Conservation (phyloP, 2,888 invertebrate species). For the Pachydiplax longipennis region DNA sequence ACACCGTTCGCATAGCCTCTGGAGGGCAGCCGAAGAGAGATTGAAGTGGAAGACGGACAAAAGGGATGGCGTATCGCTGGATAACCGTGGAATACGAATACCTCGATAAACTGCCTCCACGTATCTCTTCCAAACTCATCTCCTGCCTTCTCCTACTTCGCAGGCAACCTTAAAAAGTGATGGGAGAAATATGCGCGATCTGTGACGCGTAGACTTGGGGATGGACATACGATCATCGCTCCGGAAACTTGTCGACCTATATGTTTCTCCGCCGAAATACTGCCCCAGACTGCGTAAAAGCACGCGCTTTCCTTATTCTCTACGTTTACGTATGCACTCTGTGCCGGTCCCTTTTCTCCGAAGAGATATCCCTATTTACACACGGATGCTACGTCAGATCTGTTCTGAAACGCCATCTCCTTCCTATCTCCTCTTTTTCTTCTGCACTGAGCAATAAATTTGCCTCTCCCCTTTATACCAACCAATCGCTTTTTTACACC, state of each 20-base stretch:
- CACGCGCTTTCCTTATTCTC: background rate
- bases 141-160: background rate
- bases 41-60: background rate
- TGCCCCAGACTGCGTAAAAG: background rate
- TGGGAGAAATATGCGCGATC: too few species aligned
- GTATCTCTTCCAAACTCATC: background rate
- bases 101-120: conserved; percentile 10
- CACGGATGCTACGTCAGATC: background rate
- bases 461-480: conserved; percentile 2
- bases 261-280: background rate
- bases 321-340: background rate
- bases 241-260: background rate
- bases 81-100: conserved; percentile 9
- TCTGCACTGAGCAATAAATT: conserved; percentile 29
- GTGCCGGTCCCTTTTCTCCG: background rate
- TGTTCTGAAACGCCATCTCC: background rate
- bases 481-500: conserved; percentile 35
- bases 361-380: background rate
- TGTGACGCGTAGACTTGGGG: too few species aligned
- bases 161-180: background rate
- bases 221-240: background rate
- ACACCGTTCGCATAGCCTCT: background rate
- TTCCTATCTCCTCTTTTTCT: background rate
- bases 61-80: background rate
- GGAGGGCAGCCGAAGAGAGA: background rate